Evolutionary conservation across 2,797 vertebrate species (phyloP), one percentile per base, ranked within the genome.

Genomic region (Rhinichthys osculus): DNA sequence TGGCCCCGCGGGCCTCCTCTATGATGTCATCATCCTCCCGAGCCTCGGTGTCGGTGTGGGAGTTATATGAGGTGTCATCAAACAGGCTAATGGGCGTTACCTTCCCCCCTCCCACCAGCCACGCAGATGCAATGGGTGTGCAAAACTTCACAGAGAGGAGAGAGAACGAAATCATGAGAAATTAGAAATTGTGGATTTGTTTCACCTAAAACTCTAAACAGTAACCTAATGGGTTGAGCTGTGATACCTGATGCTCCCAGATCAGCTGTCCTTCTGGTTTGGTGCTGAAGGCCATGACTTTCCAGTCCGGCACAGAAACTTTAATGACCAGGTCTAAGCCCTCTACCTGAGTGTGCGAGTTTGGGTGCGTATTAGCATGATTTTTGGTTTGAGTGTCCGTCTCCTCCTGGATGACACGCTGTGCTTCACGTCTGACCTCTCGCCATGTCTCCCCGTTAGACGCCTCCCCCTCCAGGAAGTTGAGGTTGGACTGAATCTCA

Each of bases 251-350:
- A 82, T 97, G 97, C 85, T 99, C 98, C 98, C 98, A 99, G 86
- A 98, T 97, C 89, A 98, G 95, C 89, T 96, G 95, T 86, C 97
- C 97, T 7, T 93, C 95, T 23, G 94, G 92, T 91, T 94, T 96
- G 76, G 93, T 95, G 86, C 93, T 95, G 91, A 99, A 99, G 64
- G 98, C 98, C 97, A 99, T 97, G 87, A 99, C 96, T 89, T 99
- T 99, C 98, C 97, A 99, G 76, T 98, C 97, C 3, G 98, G 96
- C 64, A 99, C 97, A 0, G 98, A 99, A 88, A 99, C 97, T 90
- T 99, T 99, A 91, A 99, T 99, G 87, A 98, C 94, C 1, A 96
- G 95, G 91, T 98, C 97, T 91, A 95, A 94, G 78, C 94, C 94
- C 73, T 96, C 91, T 17, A 93, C 93, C 87, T 95, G 93, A 86